Conservation (phyloP, 2,113 vertebrate genomes). For the Emberiza fucata region DNA sequence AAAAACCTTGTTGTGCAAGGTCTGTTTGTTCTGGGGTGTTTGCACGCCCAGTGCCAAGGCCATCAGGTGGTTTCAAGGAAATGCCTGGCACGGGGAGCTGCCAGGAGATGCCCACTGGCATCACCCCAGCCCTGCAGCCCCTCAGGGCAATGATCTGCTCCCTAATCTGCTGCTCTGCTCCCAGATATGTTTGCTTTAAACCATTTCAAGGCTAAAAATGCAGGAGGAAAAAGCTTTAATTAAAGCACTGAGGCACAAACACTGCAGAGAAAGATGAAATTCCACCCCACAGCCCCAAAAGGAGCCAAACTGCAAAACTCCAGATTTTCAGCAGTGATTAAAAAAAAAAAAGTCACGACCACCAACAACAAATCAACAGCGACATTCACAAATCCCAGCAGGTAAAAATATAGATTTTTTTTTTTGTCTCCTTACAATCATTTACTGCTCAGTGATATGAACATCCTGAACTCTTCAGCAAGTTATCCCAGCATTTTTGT, state of each 20-base stretch:
- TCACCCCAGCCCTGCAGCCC: not conserved
- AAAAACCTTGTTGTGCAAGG: rapidly evolving
- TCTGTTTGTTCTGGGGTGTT: not conserved
- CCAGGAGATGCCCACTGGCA: not conserved
- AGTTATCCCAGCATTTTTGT: not conserved
- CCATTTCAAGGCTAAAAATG: not conserved
- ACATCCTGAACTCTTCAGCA: not conserved
- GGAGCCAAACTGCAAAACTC: not conserved
- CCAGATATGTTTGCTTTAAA: not conserved
- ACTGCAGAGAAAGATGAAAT: not conserved
- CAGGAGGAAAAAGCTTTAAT: not conserved
- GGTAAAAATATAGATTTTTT: not conserved
- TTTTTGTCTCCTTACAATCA: not conserved
- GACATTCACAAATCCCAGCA: not conserved
- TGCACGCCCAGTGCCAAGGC: not conserved
- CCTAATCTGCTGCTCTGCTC: not conserved
- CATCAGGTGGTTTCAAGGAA: constrained; percentile 43
- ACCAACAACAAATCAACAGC: not conserved
- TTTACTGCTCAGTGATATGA: not conserved
- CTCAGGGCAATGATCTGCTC: rapidly evolving
- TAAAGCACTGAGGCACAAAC: not conserved
- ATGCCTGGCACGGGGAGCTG: not conserved
- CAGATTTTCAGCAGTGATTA: not conserved
- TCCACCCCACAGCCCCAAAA: not conserved
- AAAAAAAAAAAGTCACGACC: not conserved